Evolutionary conservation across 2,797 vertebrate genomes (phyloP), one percentile per base, ranked within the genome.

Genomic region (Pseudochromis fuscus): DNA sequence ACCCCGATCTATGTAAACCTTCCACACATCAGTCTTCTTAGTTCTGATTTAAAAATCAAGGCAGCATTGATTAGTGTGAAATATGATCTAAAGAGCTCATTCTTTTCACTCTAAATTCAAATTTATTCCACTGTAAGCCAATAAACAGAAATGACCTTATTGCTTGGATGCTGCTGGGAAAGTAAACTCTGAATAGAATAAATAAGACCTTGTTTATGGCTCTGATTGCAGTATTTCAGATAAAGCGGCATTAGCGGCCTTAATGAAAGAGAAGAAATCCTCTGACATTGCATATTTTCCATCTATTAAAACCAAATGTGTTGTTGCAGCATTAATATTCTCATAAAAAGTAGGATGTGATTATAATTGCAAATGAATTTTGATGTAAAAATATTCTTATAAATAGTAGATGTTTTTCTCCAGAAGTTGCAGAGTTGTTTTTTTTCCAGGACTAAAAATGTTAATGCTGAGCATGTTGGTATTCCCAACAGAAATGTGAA

Each of bases 331-430:
- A 89, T 88, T 88, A 85, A 87, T 84, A 87, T 83, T 73, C 70
- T 59, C 33, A 46, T 75, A 60, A 63, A 75, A 79, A 61, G 61
- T 72, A 50, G 83, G 85, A 81, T 89, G 88, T 87, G 82, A 92
- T 92, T 92, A 89, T 77, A 91, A 91, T 93, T 92, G 91, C 90
- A 91, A 90, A 93, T 93, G 48, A 88, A 88, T 81, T 76, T 73
- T 80, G 77, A 78, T 82, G 83, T 81, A 77, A 85, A 87, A 45
- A 87, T 74, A 89, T 77, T 83, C 79, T 62, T 82, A 88, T 84
- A 84, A 90, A 91, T 89, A 92, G 88, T 79, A 42, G 33, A 84
- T 91, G 84, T 89, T 91, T 89, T 91, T 77, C 85, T 79, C 69
- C 83, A 74, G 78, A 83, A 90, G 74, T 77, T 85, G 59, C 68